Conservation (phyloP, 1,140 invertebrate genomes). For the Cataglyphis hispanica region DNA sequence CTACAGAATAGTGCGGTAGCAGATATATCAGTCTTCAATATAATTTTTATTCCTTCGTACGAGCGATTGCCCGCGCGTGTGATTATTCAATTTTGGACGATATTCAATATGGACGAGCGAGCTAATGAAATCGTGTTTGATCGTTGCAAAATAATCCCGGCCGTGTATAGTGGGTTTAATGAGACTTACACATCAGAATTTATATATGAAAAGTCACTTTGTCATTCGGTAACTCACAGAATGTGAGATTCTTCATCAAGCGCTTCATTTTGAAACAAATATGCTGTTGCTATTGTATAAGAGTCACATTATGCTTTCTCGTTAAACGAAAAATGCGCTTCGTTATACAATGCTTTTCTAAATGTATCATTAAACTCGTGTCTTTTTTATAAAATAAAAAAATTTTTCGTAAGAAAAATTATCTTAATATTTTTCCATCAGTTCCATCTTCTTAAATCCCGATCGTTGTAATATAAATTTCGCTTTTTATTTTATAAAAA, state of each 20-base stretch:
- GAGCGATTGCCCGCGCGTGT: background rate
- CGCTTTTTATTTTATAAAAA: no score
- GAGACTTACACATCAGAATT: background rate
- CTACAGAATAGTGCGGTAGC: no score
- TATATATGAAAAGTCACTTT: background rate
- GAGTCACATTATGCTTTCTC: background rate
- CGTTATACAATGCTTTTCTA: background rate
- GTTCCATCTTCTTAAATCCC: no score
- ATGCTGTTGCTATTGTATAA: background rate
- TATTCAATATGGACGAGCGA: conserved; percentile 14
- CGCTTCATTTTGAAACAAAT: background rate
- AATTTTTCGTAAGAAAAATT: no score
- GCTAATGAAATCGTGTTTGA: conserved; percentile 23
- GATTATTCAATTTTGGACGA: conserved; percentile 26
- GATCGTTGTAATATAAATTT: no score
- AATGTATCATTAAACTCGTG: background rate
- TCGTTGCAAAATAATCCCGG: conserved; percentile 20
- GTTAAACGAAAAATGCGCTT: background rate
- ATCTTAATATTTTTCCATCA: no score
- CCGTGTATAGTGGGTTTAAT: background rate
- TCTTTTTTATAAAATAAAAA: no score
- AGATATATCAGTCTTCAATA: background rate
- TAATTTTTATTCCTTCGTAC: background rate
- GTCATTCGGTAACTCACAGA: background rate
- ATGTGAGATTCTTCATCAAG: background rate